These are phyloP conservation scores for Drosophila equinoxialis DNA, from an alignment of 1,140 invertebrate species.

Conservation along the genomic window DNA sequence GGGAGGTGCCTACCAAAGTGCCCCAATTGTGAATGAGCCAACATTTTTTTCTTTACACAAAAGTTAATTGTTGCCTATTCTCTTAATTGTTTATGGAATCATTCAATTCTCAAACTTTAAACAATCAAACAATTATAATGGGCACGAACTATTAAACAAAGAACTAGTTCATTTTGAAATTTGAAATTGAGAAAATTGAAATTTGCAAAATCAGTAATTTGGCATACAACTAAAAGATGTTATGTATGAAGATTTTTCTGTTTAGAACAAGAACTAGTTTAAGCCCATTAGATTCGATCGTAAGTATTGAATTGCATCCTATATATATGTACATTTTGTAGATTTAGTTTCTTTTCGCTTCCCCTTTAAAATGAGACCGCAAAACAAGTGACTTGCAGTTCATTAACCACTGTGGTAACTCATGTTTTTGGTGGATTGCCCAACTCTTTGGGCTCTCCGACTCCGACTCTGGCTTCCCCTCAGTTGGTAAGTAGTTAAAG, in stretches of 20 bases:
- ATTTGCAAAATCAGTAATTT: too few species aligned
- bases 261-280: neutral
- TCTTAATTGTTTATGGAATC: neutral
- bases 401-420: conserved; percentile 22
- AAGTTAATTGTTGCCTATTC: neutral
- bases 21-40: conserved; percentile 5
- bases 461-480: neutral
- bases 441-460: conserved; percentile 26
- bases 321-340: neutral
- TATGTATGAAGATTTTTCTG: neutral
- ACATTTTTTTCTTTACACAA: neutral
- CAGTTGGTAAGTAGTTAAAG: conserved; percentile 12
- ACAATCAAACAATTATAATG: neutral
- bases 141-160: neutral
- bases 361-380: neutral
- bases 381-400: conserved; percentile 18
- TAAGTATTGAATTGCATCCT: too few species aligned
- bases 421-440: conserved; percentile 30
- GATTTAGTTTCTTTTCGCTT: neutral
- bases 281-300: too few species aligned
- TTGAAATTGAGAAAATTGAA: too few species aligned
- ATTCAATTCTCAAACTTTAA: neutral
- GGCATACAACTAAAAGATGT: too few species aligned
- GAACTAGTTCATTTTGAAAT: neutral
- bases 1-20: neutral